Evolutionary conservation across 2,113 vertebrate genomes (phyloP), one percentile per base, ranked within the genome.

Genomic region (Corythoichthys intestinalis): DNA sequence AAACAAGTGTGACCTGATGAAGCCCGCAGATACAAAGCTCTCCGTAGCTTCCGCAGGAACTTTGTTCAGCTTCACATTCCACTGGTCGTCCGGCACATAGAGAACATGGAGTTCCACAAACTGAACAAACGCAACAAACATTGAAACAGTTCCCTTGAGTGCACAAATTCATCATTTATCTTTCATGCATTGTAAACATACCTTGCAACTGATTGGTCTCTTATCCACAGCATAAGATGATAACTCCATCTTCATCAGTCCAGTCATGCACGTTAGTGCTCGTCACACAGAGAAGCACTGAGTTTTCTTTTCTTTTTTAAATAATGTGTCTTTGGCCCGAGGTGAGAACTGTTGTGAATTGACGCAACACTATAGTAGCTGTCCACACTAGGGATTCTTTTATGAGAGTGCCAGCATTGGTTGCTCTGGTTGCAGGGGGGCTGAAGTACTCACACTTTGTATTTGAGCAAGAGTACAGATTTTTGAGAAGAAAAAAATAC

Each of bases 81-180:
- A 97, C 52, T 94, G 89, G 78, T 95, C 93, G 77, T 93, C 90
- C 67, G 96, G 96, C 72, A 97, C 94, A 86, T 86, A 94, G 83
- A 96, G 91, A 71, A 95, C 93, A 86, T 96, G 95, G 69, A 98
- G 94, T 76, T 96, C 95, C 89, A 98, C 77, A 76, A 93, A 85
- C 96, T 98, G 75, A 85, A 66, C 53, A 65, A 60, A 68, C 4
- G 35, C 11, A 53, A 28, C 10, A 53, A 39, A 34, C 6, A 41
- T 13, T 7, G 10, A 28, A 67, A 41, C 1, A 41, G 17, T 56
- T 6, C 5, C 44, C 13, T 14, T 28, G 11, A 56, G 20, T 15
- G 46, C 15, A 62, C 13, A 12, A 14, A 4, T 2, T 14, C 8
- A 37, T 34, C 14, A 47, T 17, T 10, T 15, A 12, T 35, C 8